Evolutionary conservation across 2,888 invertebrate species (phyloP).

Genomic region (Orchesella flavescens): DNA sequence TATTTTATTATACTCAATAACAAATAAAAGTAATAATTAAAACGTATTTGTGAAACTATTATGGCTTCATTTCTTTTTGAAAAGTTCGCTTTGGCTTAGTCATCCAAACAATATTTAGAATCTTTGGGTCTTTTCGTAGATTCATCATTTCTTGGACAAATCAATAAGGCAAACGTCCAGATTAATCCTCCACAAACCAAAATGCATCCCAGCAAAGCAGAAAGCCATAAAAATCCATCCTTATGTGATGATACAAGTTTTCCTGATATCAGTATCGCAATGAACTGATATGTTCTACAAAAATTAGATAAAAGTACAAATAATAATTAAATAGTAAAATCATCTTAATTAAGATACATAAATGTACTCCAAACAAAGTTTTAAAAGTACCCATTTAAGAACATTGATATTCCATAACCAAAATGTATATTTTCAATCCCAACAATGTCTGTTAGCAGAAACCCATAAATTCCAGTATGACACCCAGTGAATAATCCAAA

Average conservation of each 20-base stretch:
- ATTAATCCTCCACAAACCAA: constrained; percentile 12
- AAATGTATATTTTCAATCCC: constrained; percentile 53
- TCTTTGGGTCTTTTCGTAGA: background rate
- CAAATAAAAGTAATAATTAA: no score
- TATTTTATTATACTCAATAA: no score
- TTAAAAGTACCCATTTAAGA: constrained; percentile 57
- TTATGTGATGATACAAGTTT: background rate
- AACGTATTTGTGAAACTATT: no score
- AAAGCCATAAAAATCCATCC: constrained; percentile 30
- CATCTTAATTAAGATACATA: background rate
- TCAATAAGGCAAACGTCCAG: constrained; percentile 9
- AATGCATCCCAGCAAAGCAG: constrained; percentile 32
- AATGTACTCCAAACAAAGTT: background rate
- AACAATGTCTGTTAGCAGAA: constrained; percentile 58
- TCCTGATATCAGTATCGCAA: constrained; percentile 28
- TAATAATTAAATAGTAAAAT: no score
- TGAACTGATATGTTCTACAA: constrained; percentile 28
- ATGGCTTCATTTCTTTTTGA: background rate
- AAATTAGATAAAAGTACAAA: no score
- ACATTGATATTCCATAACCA: constrained; percentile 62
- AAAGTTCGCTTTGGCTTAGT: background rate
- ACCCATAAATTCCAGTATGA: constrained; percentile 60
- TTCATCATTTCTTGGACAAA: background rate
- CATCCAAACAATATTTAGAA: background rate
- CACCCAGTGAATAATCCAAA: constrained; percentile 56